These are phyloP conservation scores for Ctenopoma kingsleyae DNA, from an alignment of 2,797 vertebrate species.

Conservation along the genomic window DNA sequence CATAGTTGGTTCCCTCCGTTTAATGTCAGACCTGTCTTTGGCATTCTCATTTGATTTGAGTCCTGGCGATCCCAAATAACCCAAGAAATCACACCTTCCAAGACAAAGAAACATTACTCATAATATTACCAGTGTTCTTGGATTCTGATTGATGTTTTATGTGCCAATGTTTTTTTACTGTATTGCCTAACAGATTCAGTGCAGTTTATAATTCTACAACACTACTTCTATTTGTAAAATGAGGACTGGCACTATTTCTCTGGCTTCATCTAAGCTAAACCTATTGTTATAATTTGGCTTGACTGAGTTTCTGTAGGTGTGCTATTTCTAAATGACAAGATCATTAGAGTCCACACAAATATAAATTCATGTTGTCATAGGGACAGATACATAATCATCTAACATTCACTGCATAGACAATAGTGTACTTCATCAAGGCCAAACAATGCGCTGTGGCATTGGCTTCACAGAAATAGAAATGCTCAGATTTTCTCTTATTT, in stretches of 20 bases:
- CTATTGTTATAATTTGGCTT: background rate
- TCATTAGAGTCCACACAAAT: background rate
- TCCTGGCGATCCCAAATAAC: conserved; percentile 34
- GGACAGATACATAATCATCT: background rate
- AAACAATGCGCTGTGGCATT: background rate
- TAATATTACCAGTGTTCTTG: conserved; percentile 22
- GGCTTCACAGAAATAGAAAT: background rate
- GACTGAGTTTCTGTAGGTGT: background rate
- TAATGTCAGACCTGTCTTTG: conserved; percentile 77
- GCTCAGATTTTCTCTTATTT: background rate
- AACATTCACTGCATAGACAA: background rate
- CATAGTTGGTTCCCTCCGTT: conserved; percentile 75
- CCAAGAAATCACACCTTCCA: conserved; percentile 43
- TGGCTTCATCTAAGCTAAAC: background rate
- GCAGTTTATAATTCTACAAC: background rate
- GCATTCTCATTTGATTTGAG: conserved; percentile 68
- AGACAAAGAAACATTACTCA: conserved; percentile 27
- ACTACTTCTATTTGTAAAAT: background rate
- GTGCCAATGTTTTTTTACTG: background rate
- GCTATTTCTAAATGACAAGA: background rate
- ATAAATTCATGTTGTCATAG: background rate
- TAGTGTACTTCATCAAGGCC: background rate
- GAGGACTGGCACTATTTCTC: background rate
- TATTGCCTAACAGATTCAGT: background rate
- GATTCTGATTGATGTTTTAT: conserved; percentile 22